Percentiles rank a stretch among this genome's conserved stretches.
These are phyloP conservation scores for Philereme vetulata DNA, from an alignment of 2,888 invertebrate species.

Conservation along the genomic window DNA sequence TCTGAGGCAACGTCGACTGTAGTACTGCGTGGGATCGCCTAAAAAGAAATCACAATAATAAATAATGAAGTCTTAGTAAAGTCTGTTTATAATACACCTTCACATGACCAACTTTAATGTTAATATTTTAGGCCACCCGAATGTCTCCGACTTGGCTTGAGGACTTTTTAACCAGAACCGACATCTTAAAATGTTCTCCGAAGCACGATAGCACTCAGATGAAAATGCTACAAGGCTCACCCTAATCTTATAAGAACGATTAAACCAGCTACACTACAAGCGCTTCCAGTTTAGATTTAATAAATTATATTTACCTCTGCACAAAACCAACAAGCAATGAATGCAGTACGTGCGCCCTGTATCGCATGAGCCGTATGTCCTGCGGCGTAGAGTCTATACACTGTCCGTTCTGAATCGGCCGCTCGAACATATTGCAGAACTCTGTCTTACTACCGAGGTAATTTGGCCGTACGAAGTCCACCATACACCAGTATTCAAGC, in stretches of 20 bases:
- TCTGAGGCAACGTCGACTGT: constrained; percentile 95
- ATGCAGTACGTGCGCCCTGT: constrained; percentile 97
- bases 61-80: not conserved
- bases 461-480: constrained; percentile 98
- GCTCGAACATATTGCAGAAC: constrained; percentile 99
- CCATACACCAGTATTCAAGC: constrained; percentile 99
- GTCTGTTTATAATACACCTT: too few species aligned
- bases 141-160: too few species aligned
- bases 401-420: constrained; percentile 99
- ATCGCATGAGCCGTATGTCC: constrained; percentile 96
- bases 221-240: too few species aligned
- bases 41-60: constrained; percentile 11
- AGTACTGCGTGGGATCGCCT: constrained; percentile 96
- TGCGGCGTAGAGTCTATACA: constrained; percentile 98
- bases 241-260: too few species aligned
- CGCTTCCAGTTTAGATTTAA: too few species aligned
- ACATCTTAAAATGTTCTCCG: too few species aligned
- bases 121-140: too few species aligned
- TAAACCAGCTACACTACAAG: too few species aligned
- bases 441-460: constrained; percentile 98
- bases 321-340: constrained; percentile 97
- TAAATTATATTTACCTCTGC: constrained; percentile 85
- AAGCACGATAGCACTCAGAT: too few species aligned
- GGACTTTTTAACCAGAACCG: too few species aligned
- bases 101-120: too few species aligned